Evolutionary conservation across 2,888 invertebrate genomes (phyloP).

Genomic region (Nezara viridula): DNA sequence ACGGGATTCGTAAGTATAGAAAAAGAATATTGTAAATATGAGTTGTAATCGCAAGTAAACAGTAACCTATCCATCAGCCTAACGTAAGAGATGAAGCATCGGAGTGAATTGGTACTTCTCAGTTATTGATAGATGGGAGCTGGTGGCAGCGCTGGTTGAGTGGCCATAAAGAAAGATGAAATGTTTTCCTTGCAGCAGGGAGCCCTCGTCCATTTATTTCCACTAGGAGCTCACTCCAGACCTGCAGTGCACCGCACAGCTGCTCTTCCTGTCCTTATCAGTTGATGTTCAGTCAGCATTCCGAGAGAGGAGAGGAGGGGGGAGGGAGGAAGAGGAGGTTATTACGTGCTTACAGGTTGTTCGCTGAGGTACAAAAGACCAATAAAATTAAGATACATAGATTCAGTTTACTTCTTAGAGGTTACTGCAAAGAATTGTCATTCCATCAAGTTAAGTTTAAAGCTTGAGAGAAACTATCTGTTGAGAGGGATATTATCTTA

Average conservation of each 20-base stretch:
- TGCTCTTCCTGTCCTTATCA: not conserved
- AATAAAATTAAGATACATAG: not conserved
- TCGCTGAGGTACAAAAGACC: not conserved
- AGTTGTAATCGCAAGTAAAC: no score
- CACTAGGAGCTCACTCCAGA: not conserved
- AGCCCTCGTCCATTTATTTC: not conserved
- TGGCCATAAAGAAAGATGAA: conserved; percentile 8
- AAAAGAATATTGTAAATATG: no score
- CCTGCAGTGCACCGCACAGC: not conserved
- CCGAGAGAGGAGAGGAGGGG: no score
- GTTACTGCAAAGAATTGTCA: not conserved
- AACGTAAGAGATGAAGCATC: not conserved
- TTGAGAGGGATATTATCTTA: no score
- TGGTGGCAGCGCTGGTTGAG: not conserved
- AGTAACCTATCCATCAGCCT: not conserved
- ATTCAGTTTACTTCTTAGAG: not conserved
- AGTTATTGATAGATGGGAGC: not conserved
- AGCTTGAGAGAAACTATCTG: no score
- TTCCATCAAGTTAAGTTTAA: not conserved
- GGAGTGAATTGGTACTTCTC: not conserved
- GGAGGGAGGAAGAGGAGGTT: no score
- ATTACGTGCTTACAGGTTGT: not conserved
- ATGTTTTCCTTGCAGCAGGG: not conserved
- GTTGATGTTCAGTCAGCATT: not conserved
- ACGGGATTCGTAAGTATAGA: no score